A percentile compares a stretch with the other conserved stretches of the same genome.
Conservation (phyloP, 2,888 invertebrate genomes). For the Dicyrtomina minuta region DNA sequence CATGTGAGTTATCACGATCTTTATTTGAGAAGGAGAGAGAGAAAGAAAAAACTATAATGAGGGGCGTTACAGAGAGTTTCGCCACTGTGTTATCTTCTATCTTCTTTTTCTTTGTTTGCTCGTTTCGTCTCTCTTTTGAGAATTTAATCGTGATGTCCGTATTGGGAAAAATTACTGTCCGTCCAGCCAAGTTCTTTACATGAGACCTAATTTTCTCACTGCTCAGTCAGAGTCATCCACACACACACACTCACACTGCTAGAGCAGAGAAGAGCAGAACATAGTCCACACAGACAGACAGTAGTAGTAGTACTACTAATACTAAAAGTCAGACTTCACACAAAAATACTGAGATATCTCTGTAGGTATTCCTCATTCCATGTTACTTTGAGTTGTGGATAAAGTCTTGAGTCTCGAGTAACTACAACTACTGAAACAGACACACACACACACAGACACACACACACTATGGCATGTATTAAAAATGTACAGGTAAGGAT, state of each 20-base stretch:
- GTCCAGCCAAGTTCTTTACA: constrained; percentile 28
- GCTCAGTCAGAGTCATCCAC: constrained; percentile 17
- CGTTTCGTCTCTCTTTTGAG: constrained; percentile 39
- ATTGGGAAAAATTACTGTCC: constrained; percentile 46
- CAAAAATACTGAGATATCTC: background rate
- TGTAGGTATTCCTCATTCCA: background rate
- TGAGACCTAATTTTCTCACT: constrained; percentile 41
- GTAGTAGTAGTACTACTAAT: constrained; percentile 3
- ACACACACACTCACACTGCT: background rate
- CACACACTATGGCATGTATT: constrained; percentile 8
- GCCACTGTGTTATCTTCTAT: constrained; percentile 45
- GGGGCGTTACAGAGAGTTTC: constrained; percentile 45
- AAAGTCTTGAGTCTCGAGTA: too few species aligned
- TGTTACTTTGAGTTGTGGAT: too few species aligned
- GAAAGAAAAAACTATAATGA: constrained; percentile 50
- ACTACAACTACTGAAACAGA: background rate
- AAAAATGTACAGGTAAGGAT: constrained; percentile 28
- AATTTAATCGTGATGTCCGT: constrained; percentile 45
- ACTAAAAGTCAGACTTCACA: too few species aligned
- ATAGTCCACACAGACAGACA: too few species aligned
- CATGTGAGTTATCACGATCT: constrained; percentile 47
- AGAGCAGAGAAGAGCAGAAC: background rate
- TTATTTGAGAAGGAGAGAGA: constrained; percentile 43
- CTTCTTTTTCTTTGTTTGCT: constrained; percentile 42
- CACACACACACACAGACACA: background rate